phyloP scores from a whole-genome alignment of 2,888 invertebrate species.

The Melanophora roralis region DNA sequence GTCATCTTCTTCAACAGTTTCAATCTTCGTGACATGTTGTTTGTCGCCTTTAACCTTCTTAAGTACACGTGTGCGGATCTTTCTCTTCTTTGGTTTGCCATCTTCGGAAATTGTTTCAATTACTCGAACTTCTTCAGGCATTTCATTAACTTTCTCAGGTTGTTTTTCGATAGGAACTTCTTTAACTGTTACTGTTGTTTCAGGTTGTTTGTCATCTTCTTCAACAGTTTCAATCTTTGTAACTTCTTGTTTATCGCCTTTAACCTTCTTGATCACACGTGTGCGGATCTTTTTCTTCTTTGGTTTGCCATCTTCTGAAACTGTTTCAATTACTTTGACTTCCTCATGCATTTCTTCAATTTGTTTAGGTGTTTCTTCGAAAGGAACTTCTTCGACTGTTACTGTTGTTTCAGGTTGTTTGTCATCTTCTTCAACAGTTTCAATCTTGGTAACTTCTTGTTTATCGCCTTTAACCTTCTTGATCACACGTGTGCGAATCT shows the following conservation, averaged over 20 bases:
- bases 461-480: constrained; percentile 37
- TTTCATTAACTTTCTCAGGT: constrained; percentile 6
- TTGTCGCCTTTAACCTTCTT: constrained; percentile 52
- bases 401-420: constrained; percentile 45
- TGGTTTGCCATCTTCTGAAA: constrained; percentile 23
- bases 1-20: constrained; percentile 54
- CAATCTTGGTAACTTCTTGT: constrained; percentile 41
- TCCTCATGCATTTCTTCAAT: constrained; percentile 23
- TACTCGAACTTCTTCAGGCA: constrained; percentile 45
- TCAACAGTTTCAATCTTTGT: constrained; percentile 40
- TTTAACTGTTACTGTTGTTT: constrained; percentile 33
- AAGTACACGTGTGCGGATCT: constrained; percentile 48
- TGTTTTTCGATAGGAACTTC: constrained; percentile 7
- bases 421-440: constrained; percentile 40
- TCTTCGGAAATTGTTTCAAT: constrained; percentile 48
- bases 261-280: constrained; percentile 27
- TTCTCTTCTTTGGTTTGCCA: constrained; percentile 50
- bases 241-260: constrained; percentile 34
- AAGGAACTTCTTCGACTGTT: constrained; percentile 12
- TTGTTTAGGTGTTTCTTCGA: constrained; percentile 2
- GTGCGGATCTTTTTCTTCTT: constrained; percentile 25
- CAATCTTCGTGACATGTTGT: constrained; percentile 55
- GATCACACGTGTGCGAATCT: constrained; percentile 29
- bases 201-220: constrained; percentile 39
- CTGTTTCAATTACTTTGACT: neutral